A percentile compares a stretch with the other conserved stretches of the same genome.
phyloP scores from a whole-genome alignment of 1,140 invertebrate species.

The Medauroidea extradentata region DNA sequence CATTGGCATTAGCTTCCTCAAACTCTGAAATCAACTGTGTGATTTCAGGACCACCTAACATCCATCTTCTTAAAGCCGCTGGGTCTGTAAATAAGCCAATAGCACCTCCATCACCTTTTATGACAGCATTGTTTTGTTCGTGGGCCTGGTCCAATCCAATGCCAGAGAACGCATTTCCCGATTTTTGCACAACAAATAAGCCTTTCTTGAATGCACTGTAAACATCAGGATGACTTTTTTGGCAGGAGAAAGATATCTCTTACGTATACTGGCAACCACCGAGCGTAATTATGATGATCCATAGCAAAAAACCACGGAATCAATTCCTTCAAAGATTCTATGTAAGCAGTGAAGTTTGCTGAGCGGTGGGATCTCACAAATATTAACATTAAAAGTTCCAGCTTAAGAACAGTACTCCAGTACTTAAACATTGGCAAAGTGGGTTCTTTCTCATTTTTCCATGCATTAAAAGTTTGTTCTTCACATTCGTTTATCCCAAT shows the following conservation, averaged over 20 bases:
- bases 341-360: background rate
- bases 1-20: conserved; percentile 9
- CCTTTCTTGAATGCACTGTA: too few species aligned
- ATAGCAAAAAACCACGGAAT: conserved; percentile 8
- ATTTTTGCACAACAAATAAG: conserved; percentile 16
- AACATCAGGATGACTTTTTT: background rate
- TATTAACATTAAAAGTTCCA: background rate
- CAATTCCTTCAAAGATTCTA: background rate
- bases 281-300: too few species aligned
- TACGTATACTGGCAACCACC: too few species aligned
- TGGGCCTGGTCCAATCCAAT: conserved; percentile 23
- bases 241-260: too few species aligned
- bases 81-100: conserved; percentile 8
- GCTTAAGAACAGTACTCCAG: background rate
- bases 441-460: background rate
- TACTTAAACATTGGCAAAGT: background rate
- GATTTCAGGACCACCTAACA: conserved; percentile 16
- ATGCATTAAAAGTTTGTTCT: background rate
- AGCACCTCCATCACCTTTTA: conserved; percentile 19
- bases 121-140: conserved; percentile 22
- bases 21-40: conserved; percentile 19
- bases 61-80: background rate
- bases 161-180: conserved; percentile 13
- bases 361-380: background rate
- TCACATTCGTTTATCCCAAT: background rate